Percentiles rank a stretch among this genome's conserved stretches.
Conservation (phyloP, 1,140 invertebrate genomes). For the Lordiphosa stackelbergi region DNA sequence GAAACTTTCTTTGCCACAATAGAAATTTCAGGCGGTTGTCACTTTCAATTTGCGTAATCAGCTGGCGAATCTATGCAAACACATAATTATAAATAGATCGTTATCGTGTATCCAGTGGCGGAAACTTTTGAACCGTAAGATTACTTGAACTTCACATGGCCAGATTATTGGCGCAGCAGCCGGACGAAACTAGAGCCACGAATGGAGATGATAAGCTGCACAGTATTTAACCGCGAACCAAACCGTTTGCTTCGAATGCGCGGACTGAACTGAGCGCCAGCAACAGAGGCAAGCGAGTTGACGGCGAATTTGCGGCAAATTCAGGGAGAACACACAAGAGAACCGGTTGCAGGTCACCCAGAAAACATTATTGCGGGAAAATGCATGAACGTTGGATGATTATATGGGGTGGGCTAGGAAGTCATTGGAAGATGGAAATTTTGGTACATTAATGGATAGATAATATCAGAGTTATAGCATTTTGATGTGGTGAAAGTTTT, state of each 20-base stretch:
- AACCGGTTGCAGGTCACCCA: constrained; percentile 55
- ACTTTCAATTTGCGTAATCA: constrained; percentile 47
- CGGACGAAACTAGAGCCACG: constrained; percentile 10
- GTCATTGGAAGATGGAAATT: no score
- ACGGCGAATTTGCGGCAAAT: constrained; percentile 19
- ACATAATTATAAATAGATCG: constrained; percentile 36
- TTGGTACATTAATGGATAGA: no score
- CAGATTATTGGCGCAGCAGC: constrained; percentile 15
- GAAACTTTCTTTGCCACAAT: constrained; percentile 26
- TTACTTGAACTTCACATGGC: constrained; percentile 53
- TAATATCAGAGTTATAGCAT: no score
- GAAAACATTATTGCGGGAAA: constrained; percentile 20
- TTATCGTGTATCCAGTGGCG: constrained; percentile 16
- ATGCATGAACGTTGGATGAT: no score
- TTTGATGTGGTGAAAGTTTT: no score
- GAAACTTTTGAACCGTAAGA: constrained; percentile 23
- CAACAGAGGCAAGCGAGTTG: constrained; percentile 17
- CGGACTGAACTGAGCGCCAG: constrained; percentile 37
- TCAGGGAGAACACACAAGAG: constrained; percentile 12
- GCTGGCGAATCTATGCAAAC: constrained; percentile 20
- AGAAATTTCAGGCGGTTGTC: constrained; percentile 19
- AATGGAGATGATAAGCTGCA: constrained; percentile 18
- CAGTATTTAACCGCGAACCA: constrained; percentile 14
- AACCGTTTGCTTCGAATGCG: constrained; percentile 52
- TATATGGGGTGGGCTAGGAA: no score